Percentiles rank a stretch among this genome's conserved stretches.
These are phyloP conservation scores for Sigmodon hispidus DNA, from an alignment of 2,113 vertebrate species.

Conservation along the genomic window DNA sequence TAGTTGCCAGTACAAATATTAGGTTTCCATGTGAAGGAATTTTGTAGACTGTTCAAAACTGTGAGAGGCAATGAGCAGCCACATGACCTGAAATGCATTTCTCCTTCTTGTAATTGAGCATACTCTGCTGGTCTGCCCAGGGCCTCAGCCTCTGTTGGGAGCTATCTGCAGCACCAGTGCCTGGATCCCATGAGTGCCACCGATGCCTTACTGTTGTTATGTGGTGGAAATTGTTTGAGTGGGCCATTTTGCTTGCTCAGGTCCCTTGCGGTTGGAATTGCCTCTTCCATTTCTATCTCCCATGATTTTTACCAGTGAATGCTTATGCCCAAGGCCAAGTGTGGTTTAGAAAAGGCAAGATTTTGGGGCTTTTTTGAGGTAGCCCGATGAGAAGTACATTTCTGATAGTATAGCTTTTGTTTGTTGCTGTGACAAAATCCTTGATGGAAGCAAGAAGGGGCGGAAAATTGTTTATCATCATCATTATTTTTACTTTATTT, in stretches of 20 bases:
- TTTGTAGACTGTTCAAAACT: conserved; percentile 47
- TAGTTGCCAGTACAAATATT: conserved; percentile 66
- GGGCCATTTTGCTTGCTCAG: conserved; percentile 34
- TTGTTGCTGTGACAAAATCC: not conserved
- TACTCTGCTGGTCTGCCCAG: not conserved
- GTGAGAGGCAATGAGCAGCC: conserved; percentile 33
- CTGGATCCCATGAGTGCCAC: not conserved
- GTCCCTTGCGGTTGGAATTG: not conserved
- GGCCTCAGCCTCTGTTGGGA: not conserved
- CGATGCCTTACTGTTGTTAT: not conserved
- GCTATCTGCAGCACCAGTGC: too few species aligned
- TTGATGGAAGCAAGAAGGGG: not conserved
- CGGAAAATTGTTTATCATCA: not conserved
- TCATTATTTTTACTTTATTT: not conserved
- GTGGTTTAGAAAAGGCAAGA: conserved; percentile 51
- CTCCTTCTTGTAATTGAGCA: conserved; percentile 6
- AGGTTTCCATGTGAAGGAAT: conserved; percentile 57
- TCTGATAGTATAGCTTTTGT: not conserved
- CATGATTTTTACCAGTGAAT: conserved; percentile 22
- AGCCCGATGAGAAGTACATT: conserved; percentile 39
- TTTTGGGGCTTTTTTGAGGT: not conserved
- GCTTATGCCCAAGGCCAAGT: conserved; percentile 11
- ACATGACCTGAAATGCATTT: conserved; percentile 52
- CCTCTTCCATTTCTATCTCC: not conserved
- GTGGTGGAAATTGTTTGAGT: not conserved